A percentile compares a stretch with the other conserved stretches of the same genome.
Evolutionary conservation across 2,113 vertebrate genomes (phyloP).

Genomic region (Hipposideros armiger): DNA sequence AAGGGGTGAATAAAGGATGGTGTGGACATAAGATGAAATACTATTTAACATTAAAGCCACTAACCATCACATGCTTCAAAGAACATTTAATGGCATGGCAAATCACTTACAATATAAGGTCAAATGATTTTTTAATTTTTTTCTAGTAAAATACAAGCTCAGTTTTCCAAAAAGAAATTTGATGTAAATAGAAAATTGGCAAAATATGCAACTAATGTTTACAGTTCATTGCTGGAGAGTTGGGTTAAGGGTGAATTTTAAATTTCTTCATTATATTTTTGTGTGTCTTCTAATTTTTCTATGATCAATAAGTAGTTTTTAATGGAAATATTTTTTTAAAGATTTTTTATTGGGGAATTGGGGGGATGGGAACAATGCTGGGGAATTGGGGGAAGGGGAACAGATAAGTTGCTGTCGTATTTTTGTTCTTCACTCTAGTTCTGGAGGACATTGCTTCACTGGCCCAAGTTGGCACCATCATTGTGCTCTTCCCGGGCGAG

Average conservation of each 20-base stretch:
- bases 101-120: background rate
- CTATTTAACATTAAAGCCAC: background rate
- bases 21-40: background rate
- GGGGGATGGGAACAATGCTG: no score
- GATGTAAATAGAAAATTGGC: background rate
- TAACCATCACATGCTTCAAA: background rate
- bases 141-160: background rate
- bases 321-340: background rate
- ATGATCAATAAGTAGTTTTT: slow-evolving; percentile 34
- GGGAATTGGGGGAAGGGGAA: no score
- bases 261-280: background rate
- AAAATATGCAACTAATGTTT: background rate
- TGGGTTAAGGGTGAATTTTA: background rate
- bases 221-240: background rate
- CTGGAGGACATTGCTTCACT: no score
- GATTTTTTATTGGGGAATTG: no score
- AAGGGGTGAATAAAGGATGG: background rate
- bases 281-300: background rate
- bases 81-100: background rate
- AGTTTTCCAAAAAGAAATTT: background rate
- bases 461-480: no score
- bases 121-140: background rate
- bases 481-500: no score
- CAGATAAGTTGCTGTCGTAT: no score
- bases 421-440: no score